phyloP scores from a whole-genome alignment of 2,888 invertebrate species.

The Pimpla rufipes region DNA sequence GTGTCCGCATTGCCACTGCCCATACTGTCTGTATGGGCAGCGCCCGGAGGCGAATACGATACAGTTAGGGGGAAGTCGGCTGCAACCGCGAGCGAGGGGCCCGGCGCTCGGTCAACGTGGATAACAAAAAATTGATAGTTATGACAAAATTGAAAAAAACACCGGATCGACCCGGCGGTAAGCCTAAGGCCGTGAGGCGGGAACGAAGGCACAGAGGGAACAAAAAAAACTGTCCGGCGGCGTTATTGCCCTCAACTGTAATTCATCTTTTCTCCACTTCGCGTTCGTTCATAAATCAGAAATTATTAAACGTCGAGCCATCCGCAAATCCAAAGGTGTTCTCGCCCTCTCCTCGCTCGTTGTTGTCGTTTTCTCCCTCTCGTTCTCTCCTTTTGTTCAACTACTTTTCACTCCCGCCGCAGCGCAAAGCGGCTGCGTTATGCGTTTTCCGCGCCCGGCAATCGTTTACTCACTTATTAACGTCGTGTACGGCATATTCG shows the following conservation, averaged over 20 bases:
- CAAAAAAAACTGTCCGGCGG: conserved; percentile 26
- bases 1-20: too few species aligned
- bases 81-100: not conserved
- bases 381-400: conserved; percentile 22
- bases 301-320: conserved; percentile 70
- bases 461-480: conserved; percentile 88
- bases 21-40: not conserved
- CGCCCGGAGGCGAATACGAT: not conserved
- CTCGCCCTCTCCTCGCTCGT: conserved; percentile 10
- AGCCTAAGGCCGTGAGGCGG: not conserved
- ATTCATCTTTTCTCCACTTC: conserved; percentile 62
- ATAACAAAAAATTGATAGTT: not conserved
- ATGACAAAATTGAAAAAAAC: conserved; percentile 9
- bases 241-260: conserved; percentile 69
- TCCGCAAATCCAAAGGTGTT: conserved; percentile 55
- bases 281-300: conserved; percentile 69
- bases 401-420: conserved; percentile 12
- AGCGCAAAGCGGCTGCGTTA: too few species aligned
- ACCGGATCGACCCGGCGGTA: not conserved
- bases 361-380: conserved; percentile 9
- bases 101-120: not conserved
- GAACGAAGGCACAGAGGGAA: not conserved
- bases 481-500: conserved; percentile 87
- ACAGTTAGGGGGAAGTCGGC: not conserved
- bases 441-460: conserved; percentile 4